Conservation (phyloP, 2,113 vertebrate species). For the Origma solitaria region DNA sequence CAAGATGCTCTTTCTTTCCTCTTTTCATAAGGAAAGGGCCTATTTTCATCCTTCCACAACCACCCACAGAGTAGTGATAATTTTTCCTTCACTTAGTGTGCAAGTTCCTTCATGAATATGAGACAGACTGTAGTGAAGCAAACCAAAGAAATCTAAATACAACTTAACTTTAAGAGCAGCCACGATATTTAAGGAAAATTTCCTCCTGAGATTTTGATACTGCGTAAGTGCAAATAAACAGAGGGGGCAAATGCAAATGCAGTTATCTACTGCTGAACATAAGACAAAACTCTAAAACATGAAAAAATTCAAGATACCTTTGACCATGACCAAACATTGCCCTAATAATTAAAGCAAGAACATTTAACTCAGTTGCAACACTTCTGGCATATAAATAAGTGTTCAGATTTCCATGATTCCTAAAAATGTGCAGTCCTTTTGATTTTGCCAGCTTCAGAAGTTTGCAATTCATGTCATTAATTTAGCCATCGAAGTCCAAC, state of each 20-base stretch:
- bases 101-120: background rate
- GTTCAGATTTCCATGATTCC: background rate
- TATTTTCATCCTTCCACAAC: background rate
- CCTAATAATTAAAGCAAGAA: background rate
- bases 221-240: background rate
- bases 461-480: background rate
- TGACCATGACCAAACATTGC: background rate
- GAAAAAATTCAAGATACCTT: background rate
- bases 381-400: background rate
- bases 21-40: background rate
- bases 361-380: background rate
- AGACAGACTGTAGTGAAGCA: background rate
- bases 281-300: background rate
- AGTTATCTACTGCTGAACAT: background rate
- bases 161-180: background rate
- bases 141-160: background rate
- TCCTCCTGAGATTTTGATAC: background rate
- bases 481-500: background rate
- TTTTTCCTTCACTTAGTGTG: background rate
- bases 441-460: background rate
- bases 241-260: background rate
- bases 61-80: background rate
- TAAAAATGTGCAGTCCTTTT: background rate
- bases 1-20: background rate
- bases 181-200: background rate